Evolutionary conservation across 2,888 invertebrate species (phyloP).

Genomic region (Rhorus exstirpatorius): DNA sequence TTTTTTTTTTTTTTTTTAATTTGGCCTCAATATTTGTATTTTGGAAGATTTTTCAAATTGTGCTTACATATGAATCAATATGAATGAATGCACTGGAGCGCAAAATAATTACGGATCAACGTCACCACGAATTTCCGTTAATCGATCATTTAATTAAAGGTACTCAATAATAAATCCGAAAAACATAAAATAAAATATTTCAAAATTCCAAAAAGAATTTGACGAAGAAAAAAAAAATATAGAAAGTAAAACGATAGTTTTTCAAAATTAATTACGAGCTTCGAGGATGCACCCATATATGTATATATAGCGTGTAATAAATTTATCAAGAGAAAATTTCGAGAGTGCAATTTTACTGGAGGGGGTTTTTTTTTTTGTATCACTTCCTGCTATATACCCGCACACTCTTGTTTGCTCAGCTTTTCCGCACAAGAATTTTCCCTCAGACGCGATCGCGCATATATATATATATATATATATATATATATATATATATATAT

Average conservation of each 20-base stretch:
- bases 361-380: slow-evolving; percentile 26
- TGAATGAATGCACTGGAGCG: too few relatives aligned
- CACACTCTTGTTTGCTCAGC: slow-evolving; percentile 31
- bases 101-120: too few relatives aligned
- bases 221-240: background rate
- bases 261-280: slow-evolving; percentile 25
- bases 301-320: slow-evolving; percentile 39
- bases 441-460: background rate
- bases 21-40: too few relatives aligned
- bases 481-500: background rate
- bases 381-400: slow-evolving; percentile 13
- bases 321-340: slow-evolving; percentile 47
- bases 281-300: too few relatives aligned
- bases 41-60: too few relatives aligned
- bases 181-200: too few relatives aligned
- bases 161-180: too few relatives aligned
- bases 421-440: slow-evolving; percentile 36
- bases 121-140: too few relatives aligned
- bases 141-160: too few relatives aligned
- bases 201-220: background rate
- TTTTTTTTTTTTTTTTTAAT: too few relatives aligned
- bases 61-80: too few relatives aligned
- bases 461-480: background rate
- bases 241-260: slow-evolving; percentile 1
- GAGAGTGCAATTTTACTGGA: slow-evolving; percentile 44